Percentiles rank a stretch among this genome's conserved stretches.
Conservation (phyloP, 2,113 vertebrate genomes). For the Rhadina sibilatrix region DNA sequence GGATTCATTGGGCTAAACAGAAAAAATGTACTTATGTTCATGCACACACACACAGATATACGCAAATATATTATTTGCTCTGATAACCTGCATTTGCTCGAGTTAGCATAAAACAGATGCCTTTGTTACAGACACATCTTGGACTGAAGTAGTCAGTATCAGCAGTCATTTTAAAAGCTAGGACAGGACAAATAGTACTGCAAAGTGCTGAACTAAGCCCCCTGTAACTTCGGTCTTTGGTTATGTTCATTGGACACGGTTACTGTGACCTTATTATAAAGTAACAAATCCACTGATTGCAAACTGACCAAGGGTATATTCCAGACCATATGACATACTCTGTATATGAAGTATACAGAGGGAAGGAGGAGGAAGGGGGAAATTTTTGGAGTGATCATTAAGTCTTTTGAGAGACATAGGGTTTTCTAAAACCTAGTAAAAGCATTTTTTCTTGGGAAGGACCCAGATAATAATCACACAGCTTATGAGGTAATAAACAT, state of each 20-base stretch:
- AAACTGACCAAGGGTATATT: neutral
- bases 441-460: neutral
- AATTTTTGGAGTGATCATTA: neutral
- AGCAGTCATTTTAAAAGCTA: neutral
- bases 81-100: neutral
- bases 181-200: neutral
- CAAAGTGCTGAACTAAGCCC: neutral
- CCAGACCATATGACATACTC: neutral
- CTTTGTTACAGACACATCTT: neutral
- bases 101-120: neutral
- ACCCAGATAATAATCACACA: neutral
- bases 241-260: fast-evolving
- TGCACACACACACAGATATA: fast-evolving
- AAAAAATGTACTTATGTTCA: neutral
- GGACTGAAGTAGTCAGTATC: neutral
- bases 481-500: neutral
- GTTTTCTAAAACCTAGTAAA: neutral
- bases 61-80: neutral
- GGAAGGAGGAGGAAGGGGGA: neutral
- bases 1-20: neutral
- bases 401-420: neutral
- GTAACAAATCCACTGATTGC: neutral
- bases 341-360: neutral
- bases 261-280: neutral
- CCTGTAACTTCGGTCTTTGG: neutral